Evolutionary conservation across 2,113 vertebrate species (phyloP), one percentile per base, ranked within the genome.

Genomic region (Reinhardtius hippoglossoides): DNA sequence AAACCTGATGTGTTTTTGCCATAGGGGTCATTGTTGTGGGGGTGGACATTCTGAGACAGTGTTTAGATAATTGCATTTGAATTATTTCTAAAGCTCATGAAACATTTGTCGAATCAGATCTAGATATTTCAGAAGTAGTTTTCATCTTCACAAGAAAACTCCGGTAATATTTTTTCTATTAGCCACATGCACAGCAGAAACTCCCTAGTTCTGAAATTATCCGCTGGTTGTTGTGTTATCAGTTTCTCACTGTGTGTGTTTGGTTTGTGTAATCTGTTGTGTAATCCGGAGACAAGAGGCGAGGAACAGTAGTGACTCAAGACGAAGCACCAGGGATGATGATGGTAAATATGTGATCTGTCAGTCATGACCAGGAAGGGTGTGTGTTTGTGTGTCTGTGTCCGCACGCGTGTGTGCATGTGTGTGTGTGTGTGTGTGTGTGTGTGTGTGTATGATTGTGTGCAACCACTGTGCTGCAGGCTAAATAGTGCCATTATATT

Each of bases 401-500:
- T 31, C 31, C 6, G 31, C 31, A 31, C 31, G 6, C 31, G 54
- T 52, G 52, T 66, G 67, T 66, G 68, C 6, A 31, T 31, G 31
- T 50, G 65, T 64, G 48, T 66, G n/a, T 66, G 61, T 76, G 24
- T 72, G 50, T 52, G 56, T 68, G 50, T 71, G 69, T 10, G 2
- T 70, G 18, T 75, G 56, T 76, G 24, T 72, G 44, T 52, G 56
- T 68, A 50, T 71, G 70, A 4, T 3, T 70, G n/a, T 75, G 67
- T 85, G 61, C 76, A 71, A 67, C 82, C 87, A 84, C 82, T 81
- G 61, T 67, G 89, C 89, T 87, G 83, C 71, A 85, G 92, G 90
- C 88, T 92, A 90, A 89, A 90, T 81, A 85, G 82, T 82, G 75
- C 80, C 69, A 88, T 90, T 91, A 87, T 88, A 79, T 82, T 89